Percentiles rank a stretch among this genome's conserved stretches.
Conservation (phyloP, 2,797 vertebrate species). For the Hydrolagus colliei region DNA sequence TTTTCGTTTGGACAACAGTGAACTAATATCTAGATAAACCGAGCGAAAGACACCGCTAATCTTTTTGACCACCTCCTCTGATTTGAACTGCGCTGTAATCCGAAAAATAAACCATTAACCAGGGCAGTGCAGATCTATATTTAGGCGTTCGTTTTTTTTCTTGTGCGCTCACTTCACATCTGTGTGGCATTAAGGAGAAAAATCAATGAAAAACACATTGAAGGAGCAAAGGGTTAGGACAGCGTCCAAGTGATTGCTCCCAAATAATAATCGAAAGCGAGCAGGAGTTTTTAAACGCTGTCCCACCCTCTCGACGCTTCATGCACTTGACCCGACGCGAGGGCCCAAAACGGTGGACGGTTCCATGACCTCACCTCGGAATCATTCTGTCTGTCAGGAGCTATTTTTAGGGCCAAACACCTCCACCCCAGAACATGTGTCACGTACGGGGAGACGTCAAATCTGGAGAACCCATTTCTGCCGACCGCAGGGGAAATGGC, state of each 20-base stretch:
- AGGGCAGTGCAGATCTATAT: background rate
- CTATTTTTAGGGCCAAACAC: conserved; percentile 28
- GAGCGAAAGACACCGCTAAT: background rate
- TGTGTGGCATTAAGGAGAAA: conserved; percentile 4
- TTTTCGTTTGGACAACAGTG: background rate
- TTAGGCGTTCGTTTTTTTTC: conserved; percentile 17
- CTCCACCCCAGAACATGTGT: conserved; percentile 27
- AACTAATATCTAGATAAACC: background rate
- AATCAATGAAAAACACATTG: conserved; percentile 21
- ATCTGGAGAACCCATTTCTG: background rate
- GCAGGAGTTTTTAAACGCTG: background rate
- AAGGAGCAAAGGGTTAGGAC: background rate
- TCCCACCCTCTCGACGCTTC: background rate
- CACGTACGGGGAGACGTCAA: conserved; percentile 18
- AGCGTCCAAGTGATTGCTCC: background rate
- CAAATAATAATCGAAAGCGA: conserved; percentile 11
- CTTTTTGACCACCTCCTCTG: background rate
- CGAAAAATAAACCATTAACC: background rate
- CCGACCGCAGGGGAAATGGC: background rate
- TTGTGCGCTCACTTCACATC: conserved; percentile 12
- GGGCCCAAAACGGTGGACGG: background rate
- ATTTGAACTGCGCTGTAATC: background rate
- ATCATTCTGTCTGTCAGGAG: conserved; percentile 22
- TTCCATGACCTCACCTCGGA: conserved; percentile 24
- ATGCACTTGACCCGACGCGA: background rate